These are phyloP conservation scores for Sycophila texana DNA, from an alignment of 2,888 invertebrate genomes.

Conservation along the genomic window DNA sequence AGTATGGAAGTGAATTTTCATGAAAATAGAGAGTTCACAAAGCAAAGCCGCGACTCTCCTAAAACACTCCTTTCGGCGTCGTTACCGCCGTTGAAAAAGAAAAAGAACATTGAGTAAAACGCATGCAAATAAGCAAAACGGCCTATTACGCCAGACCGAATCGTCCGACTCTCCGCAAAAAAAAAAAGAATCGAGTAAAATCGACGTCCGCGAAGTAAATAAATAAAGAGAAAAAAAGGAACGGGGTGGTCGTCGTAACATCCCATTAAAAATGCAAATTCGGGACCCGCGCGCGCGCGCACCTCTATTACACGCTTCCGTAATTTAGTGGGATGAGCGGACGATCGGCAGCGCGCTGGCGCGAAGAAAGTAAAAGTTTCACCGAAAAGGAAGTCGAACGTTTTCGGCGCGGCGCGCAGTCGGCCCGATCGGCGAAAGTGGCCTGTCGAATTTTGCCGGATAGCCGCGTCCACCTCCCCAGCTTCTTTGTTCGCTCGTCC, in stretches of 20 bases:
- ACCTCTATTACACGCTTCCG: constrained; percentile 49
- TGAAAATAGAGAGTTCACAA: no score
- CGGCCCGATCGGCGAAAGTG: constrained; percentile 60
- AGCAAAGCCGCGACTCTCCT: no score
- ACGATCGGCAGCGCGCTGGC: neutral
- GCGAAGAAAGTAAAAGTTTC: constrained; percentile 65
- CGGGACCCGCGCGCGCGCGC: constrained; percentile 1
- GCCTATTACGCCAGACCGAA: neutral
- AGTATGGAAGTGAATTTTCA: no score
- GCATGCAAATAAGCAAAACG: constrained; percentile 34
- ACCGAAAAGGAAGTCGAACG: constrained; percentile 57
- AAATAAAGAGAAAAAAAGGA: no score
- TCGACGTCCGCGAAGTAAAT: constrained; percentile 15
- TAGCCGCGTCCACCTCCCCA: neutral
- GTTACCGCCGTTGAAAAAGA: neutral
- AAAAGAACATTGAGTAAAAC: neutral
- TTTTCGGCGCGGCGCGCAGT: constrained; percentile 54
- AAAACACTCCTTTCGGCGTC: no score
- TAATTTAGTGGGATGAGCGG: constrained; percentile 48
- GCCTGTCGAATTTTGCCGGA: constrained; percentile 39
- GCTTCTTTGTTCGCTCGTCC: neutral
- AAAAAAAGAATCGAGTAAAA: constrained; percentile 19
- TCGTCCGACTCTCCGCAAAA: neutral
- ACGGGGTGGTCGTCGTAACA: constrained; percentile 28
- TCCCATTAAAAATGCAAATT: constrained; percentile 49